phyloP scores from a whole-genome alignment of 1,140 invertebrate species.

The Bombus waltoni region DNA sequence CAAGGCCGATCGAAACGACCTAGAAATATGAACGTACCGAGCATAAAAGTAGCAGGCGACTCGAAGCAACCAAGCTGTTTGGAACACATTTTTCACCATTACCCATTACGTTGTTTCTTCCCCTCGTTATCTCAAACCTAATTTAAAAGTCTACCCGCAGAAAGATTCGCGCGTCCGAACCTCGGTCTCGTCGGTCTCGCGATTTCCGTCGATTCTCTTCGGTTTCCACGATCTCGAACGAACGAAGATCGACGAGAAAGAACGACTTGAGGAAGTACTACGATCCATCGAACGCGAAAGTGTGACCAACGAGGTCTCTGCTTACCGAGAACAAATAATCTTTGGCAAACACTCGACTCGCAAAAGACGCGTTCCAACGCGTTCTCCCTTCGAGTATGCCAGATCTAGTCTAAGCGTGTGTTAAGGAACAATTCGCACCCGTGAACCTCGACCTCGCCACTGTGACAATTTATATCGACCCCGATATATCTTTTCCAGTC shows the following conservation, averaged over 20 bases:
- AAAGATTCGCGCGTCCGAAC: background rate
- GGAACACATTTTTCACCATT: background rate
- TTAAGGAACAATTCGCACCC: background rate
- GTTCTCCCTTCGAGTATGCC: no score
- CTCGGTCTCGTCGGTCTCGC: no score
- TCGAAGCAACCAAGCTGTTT: background rate
- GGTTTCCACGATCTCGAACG: background rate
- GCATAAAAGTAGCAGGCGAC: background rate
- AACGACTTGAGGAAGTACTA: no score
- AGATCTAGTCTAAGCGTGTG: no score
- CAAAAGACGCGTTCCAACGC: no score
- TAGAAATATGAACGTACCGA: background rate
- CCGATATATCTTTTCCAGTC: background rate
- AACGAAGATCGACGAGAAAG: no score
- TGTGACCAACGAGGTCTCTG: no score
- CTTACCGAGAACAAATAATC: no score
- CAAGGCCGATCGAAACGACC: background rate
- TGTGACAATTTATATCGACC: background rate
- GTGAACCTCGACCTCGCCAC: background rate
- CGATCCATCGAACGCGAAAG: no score
- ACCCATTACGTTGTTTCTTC: no score
- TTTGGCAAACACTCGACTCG: no score
- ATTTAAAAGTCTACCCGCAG: no score
- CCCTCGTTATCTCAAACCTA: background rate
- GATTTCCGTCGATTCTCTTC: background rate